Base-by-base conservation (phyloP, 2,113 vertebrate species). In the Plectropomus leopardus region DNA sequence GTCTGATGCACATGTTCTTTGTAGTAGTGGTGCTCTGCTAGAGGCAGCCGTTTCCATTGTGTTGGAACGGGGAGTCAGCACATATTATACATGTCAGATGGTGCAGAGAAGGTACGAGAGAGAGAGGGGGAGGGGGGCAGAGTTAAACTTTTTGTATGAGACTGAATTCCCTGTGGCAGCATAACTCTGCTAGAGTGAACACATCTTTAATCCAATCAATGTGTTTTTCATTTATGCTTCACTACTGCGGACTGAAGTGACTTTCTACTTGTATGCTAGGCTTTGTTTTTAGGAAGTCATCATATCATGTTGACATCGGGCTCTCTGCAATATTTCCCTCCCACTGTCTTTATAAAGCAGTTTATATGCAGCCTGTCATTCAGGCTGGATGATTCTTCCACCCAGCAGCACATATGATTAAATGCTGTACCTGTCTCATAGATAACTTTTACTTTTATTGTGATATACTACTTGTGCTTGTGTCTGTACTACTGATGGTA, bases 31-130 rank as follows among this genome's bases (percentile, higher is more conserved):
- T 59, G 1, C 69, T 78, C 50, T 87, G 84, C 83, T 66, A 17
- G 69, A 84, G 78, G 71, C 76, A 83, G 89, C 86, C 23, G 0
- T 84, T 91, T 85, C 73, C 75, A 88, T 91, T 93, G 86, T 91
- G 83, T 63, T 34, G 42, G 21, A 86, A 63, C 0, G 14, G 51
- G 32, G 66, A 89, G 86, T 92, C 88, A 89, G 89, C 88, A 91
- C 82, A 90, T 88, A 88, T 78, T 80, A 82, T 67, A 61, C 76
- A 60, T 61, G 72, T 87, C 80, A 67, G 72, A 84, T 84, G 80
- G 67, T 57, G 60, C 48, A 88, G 60, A 66, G 82, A 86, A 77
- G 64, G 73, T 51, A 51, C 57, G 11, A 69, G 86, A 81, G 71
- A 44, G 51, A 58, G 16, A 13, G 55, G n/a, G 15, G 14, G 53